These are phyloP conservation scores for Paradoxurus hermaphroditus DNA, from an alignment of 2,113 vertebrate species.

Conservation along the genomic window DNA sequence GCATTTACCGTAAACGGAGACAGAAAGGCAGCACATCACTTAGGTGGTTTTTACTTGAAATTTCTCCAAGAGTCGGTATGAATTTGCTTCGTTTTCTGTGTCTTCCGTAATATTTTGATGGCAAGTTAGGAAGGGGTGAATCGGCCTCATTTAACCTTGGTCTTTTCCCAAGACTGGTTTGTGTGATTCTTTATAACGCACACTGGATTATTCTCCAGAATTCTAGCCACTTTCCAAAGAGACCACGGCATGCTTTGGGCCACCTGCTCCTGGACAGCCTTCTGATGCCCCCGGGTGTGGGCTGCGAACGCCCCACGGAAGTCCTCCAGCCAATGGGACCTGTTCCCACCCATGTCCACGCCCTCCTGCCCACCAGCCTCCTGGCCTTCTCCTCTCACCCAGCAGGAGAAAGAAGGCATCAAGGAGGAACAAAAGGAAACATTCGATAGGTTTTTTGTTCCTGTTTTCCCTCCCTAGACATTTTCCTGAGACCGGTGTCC, in stretches of 20 bases:
- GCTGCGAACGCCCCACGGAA: too few species aligned
- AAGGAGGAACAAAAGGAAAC: not conserved
- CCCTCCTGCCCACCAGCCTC: not conserved
- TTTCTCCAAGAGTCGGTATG: not conserved
- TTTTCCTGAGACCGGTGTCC: not conserved
- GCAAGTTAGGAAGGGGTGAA: not conserved
- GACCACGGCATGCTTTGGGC: not conserved
- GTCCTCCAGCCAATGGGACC: fast-evolving
- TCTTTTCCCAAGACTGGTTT: not conserved
- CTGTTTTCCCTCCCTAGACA: too few species aligned
- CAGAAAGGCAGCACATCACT: not conserved
- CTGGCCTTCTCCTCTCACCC: not conserved
- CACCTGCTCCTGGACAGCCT: too few species aligned
- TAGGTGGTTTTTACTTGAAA: not conserved
- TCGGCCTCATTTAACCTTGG: not conserved
- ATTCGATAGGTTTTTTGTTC: fast-evolving
- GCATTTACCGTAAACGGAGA: not conserved
- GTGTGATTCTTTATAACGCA: not conserved
- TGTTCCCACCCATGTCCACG: fast-evolving
- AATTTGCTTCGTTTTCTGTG: not conserved
- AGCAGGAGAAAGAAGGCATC: too few species aligned
- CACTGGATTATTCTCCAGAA: not conserved
- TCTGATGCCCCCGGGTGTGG: not conserved
- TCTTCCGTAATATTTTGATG: not conserved
- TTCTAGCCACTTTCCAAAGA: not conserved